These are phyloP conservation scores for Formica aserva DNA, from an alignment of 2,888 invertebrate species.

Conservation along the genomic window DNA sequence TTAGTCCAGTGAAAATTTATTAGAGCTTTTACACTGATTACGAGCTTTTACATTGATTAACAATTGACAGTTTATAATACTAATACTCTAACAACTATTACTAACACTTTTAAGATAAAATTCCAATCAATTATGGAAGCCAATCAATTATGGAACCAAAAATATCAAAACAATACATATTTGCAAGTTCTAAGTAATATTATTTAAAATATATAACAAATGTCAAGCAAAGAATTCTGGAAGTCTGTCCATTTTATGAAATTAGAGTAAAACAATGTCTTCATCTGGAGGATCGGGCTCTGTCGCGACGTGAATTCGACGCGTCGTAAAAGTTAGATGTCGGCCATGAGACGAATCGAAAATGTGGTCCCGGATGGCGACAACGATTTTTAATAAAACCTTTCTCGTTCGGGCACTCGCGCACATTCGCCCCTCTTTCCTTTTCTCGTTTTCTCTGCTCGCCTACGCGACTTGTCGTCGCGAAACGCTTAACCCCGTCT, in stretches of 20 bases:
- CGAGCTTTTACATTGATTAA: background rate
- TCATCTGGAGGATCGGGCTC: slow-evolving; percentile 29
- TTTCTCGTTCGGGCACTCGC: slow-evolving; percentile 19
- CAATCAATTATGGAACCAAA: background rate
- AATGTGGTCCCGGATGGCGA: slow-evolving; percentile 58
- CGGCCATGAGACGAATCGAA: slow-evolving; percentile 57
- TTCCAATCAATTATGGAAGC: background rate
- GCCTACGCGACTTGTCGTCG: slow-evolving; percentile 52
- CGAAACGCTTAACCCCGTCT: slow-evolving; percentile 53
- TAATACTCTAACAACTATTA: background rate
- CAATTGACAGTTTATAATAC: background rate
- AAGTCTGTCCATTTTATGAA: slow-evolving; percentile 2
- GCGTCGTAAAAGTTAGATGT: slow-evolving; percentile 61
- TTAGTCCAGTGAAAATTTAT: background rate
- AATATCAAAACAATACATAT: background rate
- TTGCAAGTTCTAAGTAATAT: background rate
- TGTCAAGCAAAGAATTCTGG: background rate
- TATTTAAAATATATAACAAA: background rate
- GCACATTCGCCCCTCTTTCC: background rate
- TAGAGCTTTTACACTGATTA: background rate
- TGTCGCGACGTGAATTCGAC: slow-evolving; percentile 53
- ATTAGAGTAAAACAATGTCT: slow-evolving; percentile 53
- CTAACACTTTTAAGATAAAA: background rate
- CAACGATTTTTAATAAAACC: slow-evolving; percentile 67
- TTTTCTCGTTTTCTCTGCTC: background rate